phyloP scores from a whole-genome alignment of 2,888 invertebrate genomes.

The Macrophya alboannulata region DNA sequence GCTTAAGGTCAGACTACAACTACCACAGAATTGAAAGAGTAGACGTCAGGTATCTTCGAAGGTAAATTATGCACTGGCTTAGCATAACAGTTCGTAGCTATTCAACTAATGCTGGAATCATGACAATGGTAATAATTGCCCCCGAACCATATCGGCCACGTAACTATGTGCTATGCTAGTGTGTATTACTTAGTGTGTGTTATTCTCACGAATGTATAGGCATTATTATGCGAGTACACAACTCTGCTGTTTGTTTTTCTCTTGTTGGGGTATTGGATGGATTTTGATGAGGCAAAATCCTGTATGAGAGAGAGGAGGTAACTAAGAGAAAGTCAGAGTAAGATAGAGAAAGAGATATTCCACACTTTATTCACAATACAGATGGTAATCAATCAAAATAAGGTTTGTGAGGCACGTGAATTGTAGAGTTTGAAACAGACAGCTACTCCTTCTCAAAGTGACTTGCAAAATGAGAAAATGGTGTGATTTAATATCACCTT shows the following conservation, averaged over 20 bases:
- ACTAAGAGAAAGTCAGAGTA: constrained; percentile 35
- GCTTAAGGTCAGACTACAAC: neutral
- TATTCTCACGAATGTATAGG: constrained; percentile 37
- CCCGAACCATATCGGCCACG: constrained; percentile 75
- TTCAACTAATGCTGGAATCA: constrained; percentile 67
- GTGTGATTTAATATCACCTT: constrained; percentile 44
- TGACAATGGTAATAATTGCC: constrained; percentile 79
- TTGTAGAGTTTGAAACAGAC: neutral
- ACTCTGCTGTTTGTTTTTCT: constrained; percentile 42
- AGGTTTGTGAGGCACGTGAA: constrained; percentile 1
- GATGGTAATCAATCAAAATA: constrained; percentile 17
- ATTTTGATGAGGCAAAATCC: constrained; percentile 26
- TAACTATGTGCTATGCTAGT: constrained; percentile 70
- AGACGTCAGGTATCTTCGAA: constrained; percentile 38
- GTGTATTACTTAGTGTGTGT: constrained; percentile 48
- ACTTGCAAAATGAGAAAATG: constrained; percentile 49
- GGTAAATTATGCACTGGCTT: constrained; percentile 40
- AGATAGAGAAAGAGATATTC: neutral
- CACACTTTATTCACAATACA: neutral
- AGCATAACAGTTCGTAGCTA: constrained; percentile 37
- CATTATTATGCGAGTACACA: constrained; percentile 38
- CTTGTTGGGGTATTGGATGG: constrained; percentile 35
- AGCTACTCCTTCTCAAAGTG: constrained; percentile 28
- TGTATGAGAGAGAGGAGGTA: constrained; percentile 33
- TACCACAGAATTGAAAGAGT: neutral